Evolutionary conservation across 2,888 invertebrate species (phyloP).

Genomic region (Emmelina monodactyla): DNA sequence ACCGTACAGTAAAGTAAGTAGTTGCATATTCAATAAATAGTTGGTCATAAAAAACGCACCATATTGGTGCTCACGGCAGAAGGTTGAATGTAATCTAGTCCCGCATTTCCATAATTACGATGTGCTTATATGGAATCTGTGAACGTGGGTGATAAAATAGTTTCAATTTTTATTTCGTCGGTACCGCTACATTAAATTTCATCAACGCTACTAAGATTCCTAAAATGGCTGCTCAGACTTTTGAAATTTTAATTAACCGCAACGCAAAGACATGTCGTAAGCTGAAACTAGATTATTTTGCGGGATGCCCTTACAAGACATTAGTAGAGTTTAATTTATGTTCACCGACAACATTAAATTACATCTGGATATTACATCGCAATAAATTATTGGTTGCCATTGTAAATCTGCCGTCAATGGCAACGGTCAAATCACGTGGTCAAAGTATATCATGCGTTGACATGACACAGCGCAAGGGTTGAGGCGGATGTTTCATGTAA

Average conservation of each 20-base stretch:
- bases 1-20: constrained; percentile 19
- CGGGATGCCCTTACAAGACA: too few relatives aligned
- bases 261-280: too few relatives aligned
- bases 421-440: constrained; percentile 52
- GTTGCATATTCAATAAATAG: constrained; percentile 21
- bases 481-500: constrained; percentile 1
- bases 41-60: constrained; percentile 18
- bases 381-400: constrained; percentile 57
- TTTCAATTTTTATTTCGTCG: too few relatives aligned
- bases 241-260: too few relatives aligned
- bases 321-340: constrained; percentile 60
- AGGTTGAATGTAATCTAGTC: neutral
- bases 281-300: too few relatives aligned
- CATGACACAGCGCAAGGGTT: constrained; percentile 24
- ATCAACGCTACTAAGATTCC: too few relatives aligned
- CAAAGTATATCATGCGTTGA: constrained; percentile 44
- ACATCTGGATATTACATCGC: constrained; percentile 62
- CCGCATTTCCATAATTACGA: constrained; percentile 1
- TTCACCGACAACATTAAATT: constrained; percentile 59
- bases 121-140: neutral
- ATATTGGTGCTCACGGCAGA: neutral
- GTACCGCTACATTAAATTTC: too few relatives aligned
- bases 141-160: too few relatives aligned
- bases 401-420: constrained; percentile 60
- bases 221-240: too few relatives aligned